phyloP scores from a whole-genome alignment of 2,888 invertebrate species.

The Epistrophe eligans region DNA sequence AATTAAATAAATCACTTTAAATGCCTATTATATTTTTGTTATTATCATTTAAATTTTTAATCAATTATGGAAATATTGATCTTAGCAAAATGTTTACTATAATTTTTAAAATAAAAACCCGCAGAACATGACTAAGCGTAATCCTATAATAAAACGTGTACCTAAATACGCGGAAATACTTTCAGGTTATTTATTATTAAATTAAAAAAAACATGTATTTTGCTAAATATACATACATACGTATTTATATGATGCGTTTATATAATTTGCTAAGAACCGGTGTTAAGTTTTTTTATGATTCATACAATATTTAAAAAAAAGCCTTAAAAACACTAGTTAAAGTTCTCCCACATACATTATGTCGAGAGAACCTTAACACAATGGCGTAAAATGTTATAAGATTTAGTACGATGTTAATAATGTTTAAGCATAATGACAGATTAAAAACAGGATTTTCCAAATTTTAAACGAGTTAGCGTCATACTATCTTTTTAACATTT shows the following conservation, averaged over 20 bases:
- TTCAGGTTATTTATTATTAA: neutral
- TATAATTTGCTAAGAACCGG: too few species aligned
- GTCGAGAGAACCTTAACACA: too few species aligned
- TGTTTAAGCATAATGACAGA: too few species aligned
- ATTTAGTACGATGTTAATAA: too few species aligned
- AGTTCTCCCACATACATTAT: too few species aligned
- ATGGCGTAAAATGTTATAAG: too few species aligned
- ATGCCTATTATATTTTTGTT: neutral
- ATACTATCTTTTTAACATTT: too few species aligned
- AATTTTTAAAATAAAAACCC: neutral
- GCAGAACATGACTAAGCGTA: neutral
- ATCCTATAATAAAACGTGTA: neutral
- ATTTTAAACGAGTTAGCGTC: too few species aligned
- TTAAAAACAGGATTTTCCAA: too few species aligned
- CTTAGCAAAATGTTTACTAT: neutral
- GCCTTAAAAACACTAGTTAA: too few species aligned
- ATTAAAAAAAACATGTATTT: neutral
- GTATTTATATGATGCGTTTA: neutral
- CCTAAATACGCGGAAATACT: neutral
- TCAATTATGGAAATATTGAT: slow-evolving; percentile 1
- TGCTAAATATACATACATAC: neutral
- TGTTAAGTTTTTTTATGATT: too few species aligned
- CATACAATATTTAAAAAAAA: too few species aligned
- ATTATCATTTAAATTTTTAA: neutral
- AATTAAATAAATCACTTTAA: neutral